Percentiles rank a stretch among this genome's conserved stretches.
phyloP scores from a whole-genome alignment of 2,797 vertebrate genomes.

The Chaetodon trifasciatus region DNA sequence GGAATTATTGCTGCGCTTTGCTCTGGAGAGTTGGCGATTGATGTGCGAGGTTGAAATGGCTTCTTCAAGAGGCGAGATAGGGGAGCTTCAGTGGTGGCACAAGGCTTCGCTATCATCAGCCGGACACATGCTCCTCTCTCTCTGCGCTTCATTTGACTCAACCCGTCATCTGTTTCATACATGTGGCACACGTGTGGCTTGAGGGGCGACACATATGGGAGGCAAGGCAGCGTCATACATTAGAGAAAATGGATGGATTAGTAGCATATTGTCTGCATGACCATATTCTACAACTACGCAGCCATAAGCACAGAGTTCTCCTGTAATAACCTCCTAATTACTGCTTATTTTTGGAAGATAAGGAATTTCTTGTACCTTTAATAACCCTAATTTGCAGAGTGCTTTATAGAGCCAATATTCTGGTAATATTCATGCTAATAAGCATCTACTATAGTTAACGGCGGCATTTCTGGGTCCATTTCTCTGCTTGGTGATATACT shows the following conservation, averaged over 20 bases:
- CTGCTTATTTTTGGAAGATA: too few species aligned
- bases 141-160: slow-evolving; percentile 33
- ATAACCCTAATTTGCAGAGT: too few species aligned
- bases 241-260: background rate
- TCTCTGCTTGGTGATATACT: background rate
- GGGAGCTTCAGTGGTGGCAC: slow-evolving; percentile 48
- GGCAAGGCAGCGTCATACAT: background rate
- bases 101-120: slow-evolving; percentile 50
- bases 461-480: background rate
- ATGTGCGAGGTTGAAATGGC: slow-evolving; percentile 81
- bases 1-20: slow-evolving; percentile 80
- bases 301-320: too few species aligned
- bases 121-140: slow-evolving; percentile 34
- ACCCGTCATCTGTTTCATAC: slow-evolving; percentile 34
- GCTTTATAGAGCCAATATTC: too few species aligned
- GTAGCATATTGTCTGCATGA: too few species aligned
- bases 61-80: slow-evolving; percentile 72
- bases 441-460: too few species aligned
- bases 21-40: slow-evolving; percentile 79
- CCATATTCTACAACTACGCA: too few species aligned
- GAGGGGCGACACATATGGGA: background rate
- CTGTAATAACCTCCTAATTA: too few species aligned
- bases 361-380: too few species aligned
- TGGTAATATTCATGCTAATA: too few species aligned
- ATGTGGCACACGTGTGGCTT: background rate